These are phyloP conservation scores for Stichodactyla mertensii DNA, from an alignment of 64 coral and sea anemone species.

Conservation along the genomic window DNA sequence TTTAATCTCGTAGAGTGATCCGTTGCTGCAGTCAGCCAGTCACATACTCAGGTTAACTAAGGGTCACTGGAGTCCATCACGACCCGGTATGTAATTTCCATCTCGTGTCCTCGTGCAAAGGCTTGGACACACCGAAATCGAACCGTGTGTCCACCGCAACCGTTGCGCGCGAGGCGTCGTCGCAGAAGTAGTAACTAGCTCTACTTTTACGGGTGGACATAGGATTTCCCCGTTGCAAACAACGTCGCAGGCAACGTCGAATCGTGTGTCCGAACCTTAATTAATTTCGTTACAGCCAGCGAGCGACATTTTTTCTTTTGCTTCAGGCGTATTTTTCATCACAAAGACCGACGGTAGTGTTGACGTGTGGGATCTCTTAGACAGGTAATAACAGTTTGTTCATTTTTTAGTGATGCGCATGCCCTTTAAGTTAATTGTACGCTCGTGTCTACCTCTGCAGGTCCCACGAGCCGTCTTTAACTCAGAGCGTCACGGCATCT, in stretches of 20 bases:
- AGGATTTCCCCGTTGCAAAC: no score
- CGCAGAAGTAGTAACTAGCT: no score
- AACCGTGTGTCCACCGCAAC: no score
- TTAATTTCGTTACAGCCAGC: background rate
- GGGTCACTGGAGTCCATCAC: constrained; percentile 87
- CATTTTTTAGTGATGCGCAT: background rate
- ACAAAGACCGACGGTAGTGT: constrained; percentile 90
- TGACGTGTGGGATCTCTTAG: constrained; percentile 94
- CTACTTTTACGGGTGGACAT: no score
- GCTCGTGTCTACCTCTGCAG: constrained; percentile 10
- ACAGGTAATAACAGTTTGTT: constrained; percentile 35
- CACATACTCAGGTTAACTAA: constrained; percentile 68
- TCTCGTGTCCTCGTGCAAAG: no score
- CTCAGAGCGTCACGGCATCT: constrained; percentile 88
- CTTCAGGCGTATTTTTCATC: constrained; percentile 90
- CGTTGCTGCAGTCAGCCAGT: constrained; percentile 81
- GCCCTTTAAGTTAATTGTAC: background rate
- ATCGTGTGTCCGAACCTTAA: background rate
- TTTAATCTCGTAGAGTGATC: constrained; percentile 43
- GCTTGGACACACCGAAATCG: no score
- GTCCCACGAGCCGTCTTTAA: constrained; percentile 89
- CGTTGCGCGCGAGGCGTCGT: no score
- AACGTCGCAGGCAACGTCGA: no score
- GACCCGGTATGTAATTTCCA: constrained; percentile 56
- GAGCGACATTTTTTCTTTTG: background rate